Conservation (phyloP, 2,888 invertebrate species). For the Lithophane semibrunnea region DNA sequence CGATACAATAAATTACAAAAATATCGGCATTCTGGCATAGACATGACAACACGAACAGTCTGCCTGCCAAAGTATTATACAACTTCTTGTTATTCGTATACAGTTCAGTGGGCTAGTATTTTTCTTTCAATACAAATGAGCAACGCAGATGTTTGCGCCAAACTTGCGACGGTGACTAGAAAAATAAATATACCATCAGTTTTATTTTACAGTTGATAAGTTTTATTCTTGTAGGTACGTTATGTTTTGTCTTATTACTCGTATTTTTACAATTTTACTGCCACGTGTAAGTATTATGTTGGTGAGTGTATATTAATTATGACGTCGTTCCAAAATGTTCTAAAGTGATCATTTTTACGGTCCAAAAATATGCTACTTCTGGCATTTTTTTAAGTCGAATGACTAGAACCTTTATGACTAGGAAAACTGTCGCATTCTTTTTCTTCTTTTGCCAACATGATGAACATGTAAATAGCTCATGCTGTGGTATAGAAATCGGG, state of each 20-base stretch:
- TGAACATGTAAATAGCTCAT: neutral
- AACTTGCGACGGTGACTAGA: conserved; percentile 50
- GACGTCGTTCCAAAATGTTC: neutral
- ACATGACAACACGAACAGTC: conserved; percentile 34
- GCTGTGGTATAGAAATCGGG: neutral
- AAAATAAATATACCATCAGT: conserved; percentile 58
- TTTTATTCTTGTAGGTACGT: conserved; percentile 23
- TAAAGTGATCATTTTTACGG: neutral
- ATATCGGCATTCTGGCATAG: conserved; percentile 36
- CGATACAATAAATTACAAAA: conserved; percentile 26
- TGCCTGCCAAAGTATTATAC: conserved; percentile 58
- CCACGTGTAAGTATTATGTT: neutral
- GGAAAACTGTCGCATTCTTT: neutral
- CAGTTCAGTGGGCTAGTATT: conserved; percentile 56
- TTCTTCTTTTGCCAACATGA: neutral
- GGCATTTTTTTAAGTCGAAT: too few relatives aligned
- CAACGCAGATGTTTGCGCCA: conserved; percentile 61
- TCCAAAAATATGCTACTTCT: neutral
- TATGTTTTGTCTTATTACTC: conserved; percentile 37
- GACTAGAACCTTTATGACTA: neutral
- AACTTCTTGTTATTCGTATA: conserved; percentile 53
- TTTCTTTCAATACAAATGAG: conserved; percentile 66
- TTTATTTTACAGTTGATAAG: conserved; percentile 55
- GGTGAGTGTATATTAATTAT: conserved; percentile 11
- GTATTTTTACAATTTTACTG: conserved; percentile 19